Percentiles rank a stretch among this genome's conserved stretches.
phyloP scores from a whole-genome alignment of 2,113 vertebrate species.

The Clarias batrachus region DNA sequence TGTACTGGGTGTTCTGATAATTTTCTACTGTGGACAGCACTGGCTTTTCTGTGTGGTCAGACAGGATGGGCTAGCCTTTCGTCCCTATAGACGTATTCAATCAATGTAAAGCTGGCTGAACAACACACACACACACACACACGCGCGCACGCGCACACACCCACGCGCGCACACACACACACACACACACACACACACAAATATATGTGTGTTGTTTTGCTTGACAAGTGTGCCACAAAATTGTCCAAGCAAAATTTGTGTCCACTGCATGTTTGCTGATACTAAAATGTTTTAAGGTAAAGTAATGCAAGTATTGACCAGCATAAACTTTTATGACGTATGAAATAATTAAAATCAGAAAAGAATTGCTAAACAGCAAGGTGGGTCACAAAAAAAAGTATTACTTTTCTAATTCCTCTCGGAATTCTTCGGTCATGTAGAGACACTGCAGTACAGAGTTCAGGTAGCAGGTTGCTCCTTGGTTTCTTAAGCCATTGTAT shows the following conservation, averaged over 20 bases:
- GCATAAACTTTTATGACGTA: background rate
- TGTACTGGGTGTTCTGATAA: too few relatives aligned
- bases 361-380: background rate
- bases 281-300: background rate
- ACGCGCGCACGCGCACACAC: too few relatives aligned
- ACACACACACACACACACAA: too few relatives aligned
- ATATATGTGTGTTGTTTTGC: background rate
- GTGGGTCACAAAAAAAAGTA: too few relatives aligned
- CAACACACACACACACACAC: too few relatives aligned
- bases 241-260: background rate
- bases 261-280: background rate
- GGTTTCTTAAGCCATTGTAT: slow-evolving; percentile 37
- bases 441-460: slow-evolving; percentile 40
- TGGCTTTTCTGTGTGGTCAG: too few relatives aligned
- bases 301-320: background rate
- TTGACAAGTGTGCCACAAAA: background rate
- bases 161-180: too few relatives aligned
- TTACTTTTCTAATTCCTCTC: slow-evolving; percentile 19
- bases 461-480: slow-evolving; percentile 43
- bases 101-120: too few relatives aligned
- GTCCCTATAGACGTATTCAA: too few relatives aligned
- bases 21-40: too few relatives aligned
- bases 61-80: too few relatives aligned
- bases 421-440: slow-evolving; percentile 44
- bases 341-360: background rate